Evolutionary conservation across 2,888 invertebrate species (phyloP), one percentile per base, ranked within the genome.

Genomic region (Platynereis dumerilii): DNA sequence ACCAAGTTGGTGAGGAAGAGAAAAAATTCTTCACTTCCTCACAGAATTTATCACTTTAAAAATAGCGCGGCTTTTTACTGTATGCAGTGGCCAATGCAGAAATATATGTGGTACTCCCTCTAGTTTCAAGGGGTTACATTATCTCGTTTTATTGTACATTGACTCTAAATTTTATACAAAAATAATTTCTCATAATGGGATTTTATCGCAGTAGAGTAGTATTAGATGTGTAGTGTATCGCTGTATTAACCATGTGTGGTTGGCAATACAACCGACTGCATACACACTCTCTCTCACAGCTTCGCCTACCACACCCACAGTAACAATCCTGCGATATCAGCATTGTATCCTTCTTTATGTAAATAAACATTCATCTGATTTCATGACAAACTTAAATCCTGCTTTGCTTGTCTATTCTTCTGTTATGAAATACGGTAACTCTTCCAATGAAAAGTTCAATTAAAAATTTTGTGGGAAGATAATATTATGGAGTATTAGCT

Each of bases 41-140:
- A 34, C 34, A 34, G 12, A 34, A 34, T 34, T 34, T 34, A 34
- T 34, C 34, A 34, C 34, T 34, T 20, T 42, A 42, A 58, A 44
- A 52, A 52, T 34, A 60, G 29, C 29, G 60, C 53, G 60, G 60
- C 60, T 60, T 60, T 58, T 60, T 60, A 60, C 39, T 48, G 52
- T 61, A 54, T 61, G 61, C 61, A 61, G 53, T 61, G 54, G 61
- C 53, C 61, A 61, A 61, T 61, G 61, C 44, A 61, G 54, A 34
- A 53, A 54, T 54, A 61, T 34, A 61, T 54, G 61, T 61, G 39
- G 61, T 61, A 34, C 44, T 61, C 54, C 26, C 55, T 54, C 54
- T 61, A 29, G 27, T 61, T 61, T 42, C 28, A 61, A 55, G 28
- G 61, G 45, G 55, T 34, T 61, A 42, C 44, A 22, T 27, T 55